Conservation (phyloP, 2,113 vertebrate species). For the Laticauda laticaudata region DNA sequence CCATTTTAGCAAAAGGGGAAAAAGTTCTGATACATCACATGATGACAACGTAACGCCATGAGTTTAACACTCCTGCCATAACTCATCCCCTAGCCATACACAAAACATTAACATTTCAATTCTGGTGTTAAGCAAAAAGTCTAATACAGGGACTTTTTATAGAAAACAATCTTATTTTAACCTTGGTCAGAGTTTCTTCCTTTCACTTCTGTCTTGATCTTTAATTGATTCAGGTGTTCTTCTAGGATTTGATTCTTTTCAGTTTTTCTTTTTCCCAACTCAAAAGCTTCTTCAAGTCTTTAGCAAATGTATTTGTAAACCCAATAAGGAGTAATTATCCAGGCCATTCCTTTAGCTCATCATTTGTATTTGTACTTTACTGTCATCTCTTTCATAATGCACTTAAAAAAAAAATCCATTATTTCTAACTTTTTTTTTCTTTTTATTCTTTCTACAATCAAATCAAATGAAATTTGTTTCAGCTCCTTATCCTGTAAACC, state of each 20-base stretch:
- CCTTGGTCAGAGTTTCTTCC: neutral
- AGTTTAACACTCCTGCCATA: neutral
- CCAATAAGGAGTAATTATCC: neutral
- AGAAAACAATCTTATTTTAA: neutral
- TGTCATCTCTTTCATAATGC: neutral
- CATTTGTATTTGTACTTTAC: neutral
- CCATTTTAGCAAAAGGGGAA: too few relatives aligned
- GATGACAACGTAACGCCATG: too few relatives aligned
- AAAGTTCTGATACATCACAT: too few relatives aligned
- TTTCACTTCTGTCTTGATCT: neutral
- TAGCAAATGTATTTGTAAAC: neutral
- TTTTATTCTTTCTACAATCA: neutral
- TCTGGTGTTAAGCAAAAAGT: neutral
- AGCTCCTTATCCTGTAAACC: neutral
- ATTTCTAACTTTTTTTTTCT: neutral
- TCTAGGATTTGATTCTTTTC: neutral
- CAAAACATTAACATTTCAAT: neutral
- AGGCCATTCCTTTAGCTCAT: neutral
- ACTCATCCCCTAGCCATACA: neutral
- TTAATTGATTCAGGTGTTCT: neutral
- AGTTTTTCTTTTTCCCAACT: neutral
- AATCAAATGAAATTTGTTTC: neutral
- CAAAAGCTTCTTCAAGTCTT: neutral
- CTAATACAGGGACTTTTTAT: neutral
- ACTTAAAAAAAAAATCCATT: neutral